Percentiles rank a stretch among this genome's conserved stretches.
phyloP scores from a whole-genome alignment of 2,797 vertebrate genomes.

The Varecia variegata region DNA sequence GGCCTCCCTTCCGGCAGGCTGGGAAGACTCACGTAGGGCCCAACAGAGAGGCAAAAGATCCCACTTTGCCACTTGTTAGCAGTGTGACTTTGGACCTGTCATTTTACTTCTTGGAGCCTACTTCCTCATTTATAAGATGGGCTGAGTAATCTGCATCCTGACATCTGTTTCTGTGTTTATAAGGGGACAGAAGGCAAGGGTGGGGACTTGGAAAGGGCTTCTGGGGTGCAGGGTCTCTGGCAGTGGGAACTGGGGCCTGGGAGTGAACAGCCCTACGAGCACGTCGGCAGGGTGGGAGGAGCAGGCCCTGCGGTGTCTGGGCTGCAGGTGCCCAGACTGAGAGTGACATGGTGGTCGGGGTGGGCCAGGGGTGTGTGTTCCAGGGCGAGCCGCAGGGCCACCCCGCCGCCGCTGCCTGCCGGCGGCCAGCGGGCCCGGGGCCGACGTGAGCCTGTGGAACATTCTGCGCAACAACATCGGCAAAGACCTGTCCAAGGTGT shows the following conservation, averaged over 20 bases:
- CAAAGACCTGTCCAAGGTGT: constrained; percentile 93
- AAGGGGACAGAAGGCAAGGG: neutral
- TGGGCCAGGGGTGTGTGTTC: constrained; percentile 1
- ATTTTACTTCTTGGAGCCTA: neutral
- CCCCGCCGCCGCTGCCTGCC: constrained; percentile 86
- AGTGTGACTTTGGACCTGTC: neutral
- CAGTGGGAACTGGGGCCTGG: neutral
- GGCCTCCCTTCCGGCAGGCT: accelerated
- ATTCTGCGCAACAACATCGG: constrained; percentile 95
- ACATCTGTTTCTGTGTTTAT: neutral
- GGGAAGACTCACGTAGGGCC: neutral
- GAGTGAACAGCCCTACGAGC: accelerated
- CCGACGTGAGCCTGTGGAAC: constrained; percentile 92
- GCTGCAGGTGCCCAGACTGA: neutral
- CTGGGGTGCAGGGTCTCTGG: neutral
- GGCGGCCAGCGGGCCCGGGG: constrained; percentile 84
- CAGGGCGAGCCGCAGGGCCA: constrained; percentile 67
- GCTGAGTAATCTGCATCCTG: neutral
- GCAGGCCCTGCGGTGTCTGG: neutral
- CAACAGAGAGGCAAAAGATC: neutral
- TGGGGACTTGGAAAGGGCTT: neutral
- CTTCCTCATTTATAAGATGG: neutral
- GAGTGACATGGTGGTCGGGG: neutral
- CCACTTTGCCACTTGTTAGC: neutral
- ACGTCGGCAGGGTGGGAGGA: neutral